Evolutionary conservation across 2,888 invertebrate genomes (phyloP).

Genomic region (Dioctria rufipes): DNA sequence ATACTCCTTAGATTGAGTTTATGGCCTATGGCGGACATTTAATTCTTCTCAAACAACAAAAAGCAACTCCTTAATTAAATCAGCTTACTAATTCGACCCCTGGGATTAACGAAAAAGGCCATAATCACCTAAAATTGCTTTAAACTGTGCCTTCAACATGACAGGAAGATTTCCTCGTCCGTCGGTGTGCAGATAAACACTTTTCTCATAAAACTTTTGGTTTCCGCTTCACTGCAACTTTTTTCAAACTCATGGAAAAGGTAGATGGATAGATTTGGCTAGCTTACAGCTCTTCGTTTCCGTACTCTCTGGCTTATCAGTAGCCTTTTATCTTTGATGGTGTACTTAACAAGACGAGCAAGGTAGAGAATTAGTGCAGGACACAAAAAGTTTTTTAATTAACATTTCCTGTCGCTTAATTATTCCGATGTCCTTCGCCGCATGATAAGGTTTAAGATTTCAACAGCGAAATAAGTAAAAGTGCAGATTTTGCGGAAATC

Average conservation of each 20-base stretch:
- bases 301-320: not conserved
- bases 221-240: conserved; percentile 52
- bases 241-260: conserved; percentile 3
- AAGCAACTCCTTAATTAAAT: conserved; percentile 36
- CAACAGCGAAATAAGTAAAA: not conserved
- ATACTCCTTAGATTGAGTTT: too few species aligned
- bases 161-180: conserved; percentile 15
- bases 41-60: conserved; percentile 2
- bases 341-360: conserved; percentile 24
- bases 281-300: conserved; percentile 13
- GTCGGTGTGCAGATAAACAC: conserved; percentile 50
- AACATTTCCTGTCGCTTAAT: conserved; percentile 30
- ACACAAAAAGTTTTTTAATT: conserved; percentile 37
- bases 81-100: conserved; percentile 8
- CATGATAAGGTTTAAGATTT: conserved; percentile 1
- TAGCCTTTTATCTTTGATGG: conserved; percentile 10
- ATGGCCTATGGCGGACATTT: too few species aligned
- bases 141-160: conserved; percentile 27
- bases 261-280: conserved; percentile 5
- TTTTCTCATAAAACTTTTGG: conserved; percentile 55
- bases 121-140: conserved; percentile 31
- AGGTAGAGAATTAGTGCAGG: conserved; percentile 32
- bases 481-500: not conserved
- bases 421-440: not conserved
- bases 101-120: conserved; percentile 22